Conservation (phyloP, 2,113 vertebrate species). For the Corythornis vintsioides region DNA sequence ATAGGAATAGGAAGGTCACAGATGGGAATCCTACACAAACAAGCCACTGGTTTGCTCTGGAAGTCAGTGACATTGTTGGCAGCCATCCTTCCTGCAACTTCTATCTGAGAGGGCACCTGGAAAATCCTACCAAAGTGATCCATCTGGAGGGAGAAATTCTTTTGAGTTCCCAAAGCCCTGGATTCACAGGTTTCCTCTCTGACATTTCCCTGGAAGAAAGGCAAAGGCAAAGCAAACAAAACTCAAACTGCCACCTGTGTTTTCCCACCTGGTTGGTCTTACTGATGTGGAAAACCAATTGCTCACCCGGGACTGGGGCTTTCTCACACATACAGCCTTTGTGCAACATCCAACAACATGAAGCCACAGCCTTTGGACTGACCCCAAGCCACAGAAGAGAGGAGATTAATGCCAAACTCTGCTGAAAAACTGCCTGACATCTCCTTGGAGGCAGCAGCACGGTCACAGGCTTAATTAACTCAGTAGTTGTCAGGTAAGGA, state of each 20-base stretch:
- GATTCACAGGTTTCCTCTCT: not conserved
- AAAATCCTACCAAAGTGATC: not conserved
- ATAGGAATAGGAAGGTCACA: accelerated
- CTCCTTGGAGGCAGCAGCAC: not conserved
- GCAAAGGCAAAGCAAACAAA: not conserved
- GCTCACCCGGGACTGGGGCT: not conserved
- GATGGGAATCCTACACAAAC: accelerated
- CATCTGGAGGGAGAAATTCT: not conserved
- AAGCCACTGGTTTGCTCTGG: not conserved
- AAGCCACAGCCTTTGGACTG: not conserved
- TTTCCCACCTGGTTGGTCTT: not conserved
- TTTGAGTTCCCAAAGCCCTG: not conserved
- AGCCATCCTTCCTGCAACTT: not conserved
- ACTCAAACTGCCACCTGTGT: not conserved
- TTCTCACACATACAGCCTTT: not conserved
- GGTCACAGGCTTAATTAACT: not conserved
- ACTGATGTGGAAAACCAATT: not conserved
- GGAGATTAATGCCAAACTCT: not conserved
- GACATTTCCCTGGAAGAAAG: not conserved
- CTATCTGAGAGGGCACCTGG: not conserved
- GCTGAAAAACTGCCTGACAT: not conserved
- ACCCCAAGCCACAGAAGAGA: not conserved
- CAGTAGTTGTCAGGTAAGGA: not conserved
- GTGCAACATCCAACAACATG: accelerated
- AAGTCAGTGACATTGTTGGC: accelerated